Base-by-base conservation (phyloP, 2,797 vertebrate genomes). In the Enteromius afrohamiltoni region DNA sequence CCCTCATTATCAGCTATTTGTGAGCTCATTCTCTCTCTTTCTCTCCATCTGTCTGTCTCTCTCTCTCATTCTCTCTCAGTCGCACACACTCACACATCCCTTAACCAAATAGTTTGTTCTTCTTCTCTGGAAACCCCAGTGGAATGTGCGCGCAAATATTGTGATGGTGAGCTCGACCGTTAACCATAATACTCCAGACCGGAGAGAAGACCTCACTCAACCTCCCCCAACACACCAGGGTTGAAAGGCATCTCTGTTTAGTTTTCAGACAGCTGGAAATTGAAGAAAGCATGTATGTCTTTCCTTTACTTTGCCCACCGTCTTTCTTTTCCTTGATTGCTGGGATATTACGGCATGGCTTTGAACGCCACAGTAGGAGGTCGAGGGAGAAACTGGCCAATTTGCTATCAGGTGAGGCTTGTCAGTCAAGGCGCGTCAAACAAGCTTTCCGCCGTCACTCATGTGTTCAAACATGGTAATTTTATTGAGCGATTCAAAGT, bases 341-440 rank as follows among this genome's bases (percentile, higher is more conserved):
- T 0, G 81, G 69, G 85, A 87, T 82, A 85, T 89, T 89, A 10
- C 71, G 80, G 86, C 80, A 79, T 23, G 69, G 76, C 87, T 90
- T 86, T 90, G 87, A 86, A 90, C 75, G 77, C 85, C 81, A 3
- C 86, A 40, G 75, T 83, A 79, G 91, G 91, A 90, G 90, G 90
- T 86, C 80, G 77, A 19, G 31, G 84, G 82, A 88, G 85, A 88
- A 88, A 80, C 79, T 82, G 83, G 86, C 86, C 89, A 91, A 91
- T 94, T 93, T 93, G 86, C 89, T 74, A 85, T 92, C 85, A 90
- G 84, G 86, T 91, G 90, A 93, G 85, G 83, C 82, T 42, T 93
- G 93, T 93, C 91, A 91, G 87, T 94, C 93, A 93, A 89, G 88
- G 82, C 26, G 31, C 79, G 91, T 93, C 34, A 90, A 95, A 91